A percentile compares a stretch with the other conserved stretches of the same genome.
These are phyloP conservation scores for Adrianichthys oophorus DNA, from an alignment of 2,797 vertebrate genomes.

Conservation along the genomic window DNA sequence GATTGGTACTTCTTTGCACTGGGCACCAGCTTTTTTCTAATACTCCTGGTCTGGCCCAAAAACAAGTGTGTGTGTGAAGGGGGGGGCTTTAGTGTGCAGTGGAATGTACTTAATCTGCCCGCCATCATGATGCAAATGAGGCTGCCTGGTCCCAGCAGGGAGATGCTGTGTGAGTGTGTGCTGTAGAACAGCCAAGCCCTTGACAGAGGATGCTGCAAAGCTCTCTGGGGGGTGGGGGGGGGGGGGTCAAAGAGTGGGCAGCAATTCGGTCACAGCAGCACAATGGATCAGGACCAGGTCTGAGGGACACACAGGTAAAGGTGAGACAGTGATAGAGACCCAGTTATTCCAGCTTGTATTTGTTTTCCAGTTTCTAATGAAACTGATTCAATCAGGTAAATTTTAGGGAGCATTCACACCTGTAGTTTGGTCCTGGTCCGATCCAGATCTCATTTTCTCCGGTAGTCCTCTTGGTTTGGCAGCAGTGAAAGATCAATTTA, in stretches of 20 bases:
- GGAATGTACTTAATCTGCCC: constrained; percentile 95
- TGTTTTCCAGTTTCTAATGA: too few relatives aligned
- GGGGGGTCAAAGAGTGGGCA: constrained; percentile 62
- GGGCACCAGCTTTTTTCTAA: constrained; percentile 91
- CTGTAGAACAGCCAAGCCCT: constrained; percentile 27
- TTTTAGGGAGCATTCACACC: too few relatives aligned
- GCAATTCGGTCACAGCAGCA: constrained; percentile 50
- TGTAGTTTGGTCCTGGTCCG: too few relatives aligned
- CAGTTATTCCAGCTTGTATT: constrained; percentile 1
- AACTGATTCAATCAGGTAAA: too few relatives aligned
- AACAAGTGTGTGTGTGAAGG: constrained; percentile 53
- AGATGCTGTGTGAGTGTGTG: constrained; percentile 21
- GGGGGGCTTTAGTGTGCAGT: constrained; percentile 91
- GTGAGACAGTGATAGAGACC: constrained; percentile 62
- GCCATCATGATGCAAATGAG: constrained; percentile 93
- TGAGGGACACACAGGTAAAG: constrained; percentile 62
- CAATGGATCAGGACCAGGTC: constrained; percentile 45
- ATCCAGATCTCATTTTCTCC: too few relatives aligned
- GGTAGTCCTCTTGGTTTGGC: too few relatives aligned
- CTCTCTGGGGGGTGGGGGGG: constrained; percentile 26
- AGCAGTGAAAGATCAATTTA: too few relatives aligned
- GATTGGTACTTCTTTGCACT: constrained; percentile 91
- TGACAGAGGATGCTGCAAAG: constrained; percentile 44
- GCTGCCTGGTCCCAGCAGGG: constrained; percentile 64
- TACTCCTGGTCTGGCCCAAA: constrained; percentile 72